These are phyloP conservation scores for Callopanchax toddi DNA, from an alignment of 2,113 vertebrate species.

Conservation along the genomic window DNA sequence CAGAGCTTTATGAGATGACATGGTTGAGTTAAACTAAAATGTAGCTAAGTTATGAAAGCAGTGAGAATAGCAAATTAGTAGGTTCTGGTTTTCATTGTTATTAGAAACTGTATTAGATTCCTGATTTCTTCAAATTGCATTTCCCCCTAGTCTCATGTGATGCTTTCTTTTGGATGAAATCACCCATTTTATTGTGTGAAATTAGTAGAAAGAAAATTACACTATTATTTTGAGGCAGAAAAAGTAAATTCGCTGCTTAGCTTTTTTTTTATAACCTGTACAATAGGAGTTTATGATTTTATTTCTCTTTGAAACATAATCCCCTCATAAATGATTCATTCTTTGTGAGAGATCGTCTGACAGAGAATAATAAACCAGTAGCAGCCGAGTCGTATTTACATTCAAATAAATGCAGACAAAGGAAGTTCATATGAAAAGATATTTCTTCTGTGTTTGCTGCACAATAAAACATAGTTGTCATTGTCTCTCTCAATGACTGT, in stretches of 20 bases:
- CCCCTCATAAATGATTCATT: slow-evolving; percentile 77
- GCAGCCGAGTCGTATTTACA: slow-evolving; percentile 70
- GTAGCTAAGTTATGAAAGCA: slow-evolving; percentile 74
- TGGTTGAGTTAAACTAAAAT: slow-evolving; percentile 78
- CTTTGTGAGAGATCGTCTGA: slow-evolving; percentile 70
- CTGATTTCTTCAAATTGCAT: slow-evolving; percentile 79
- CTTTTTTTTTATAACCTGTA: slow-evolving; percentile 70
- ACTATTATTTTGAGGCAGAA: slow-evolving; percentile 58
- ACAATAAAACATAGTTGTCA: slow-evolving; percentile 73
- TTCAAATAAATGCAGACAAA: slow-evolving; percentile 79
- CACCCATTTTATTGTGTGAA: slow-evolving; percentile 77
- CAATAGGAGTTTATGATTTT: slow-evolving; percentile 74
- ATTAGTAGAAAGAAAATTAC: slow-evolving; percentile 76
- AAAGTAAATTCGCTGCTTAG: slow-evolving; percentile 37
- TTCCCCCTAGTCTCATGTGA: slow-evolving; percentile 63
- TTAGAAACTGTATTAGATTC: slow-evolving; percentile 81
- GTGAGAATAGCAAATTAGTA: slow-evolving; percentile 81
- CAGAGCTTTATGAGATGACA: slow-evolving; percentile 68
- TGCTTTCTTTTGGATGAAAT: slow-evolving; percentile 67
- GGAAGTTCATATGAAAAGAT: slow-evolving; percentile 68
- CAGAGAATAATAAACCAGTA: slow-evolving; percentile 76
- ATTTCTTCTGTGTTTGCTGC: slow-evolving; percentile 73
- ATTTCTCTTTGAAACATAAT: slow-evolving; percentile 79
- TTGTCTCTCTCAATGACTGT: slow-evolving; percentile 70
- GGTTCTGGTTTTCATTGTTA: slow-evolving; percentile 74